phyloP scores from a whole-genome alignment of 1,140 invertebrate genomes.

The Vollenhovia emeryi region DNA sequence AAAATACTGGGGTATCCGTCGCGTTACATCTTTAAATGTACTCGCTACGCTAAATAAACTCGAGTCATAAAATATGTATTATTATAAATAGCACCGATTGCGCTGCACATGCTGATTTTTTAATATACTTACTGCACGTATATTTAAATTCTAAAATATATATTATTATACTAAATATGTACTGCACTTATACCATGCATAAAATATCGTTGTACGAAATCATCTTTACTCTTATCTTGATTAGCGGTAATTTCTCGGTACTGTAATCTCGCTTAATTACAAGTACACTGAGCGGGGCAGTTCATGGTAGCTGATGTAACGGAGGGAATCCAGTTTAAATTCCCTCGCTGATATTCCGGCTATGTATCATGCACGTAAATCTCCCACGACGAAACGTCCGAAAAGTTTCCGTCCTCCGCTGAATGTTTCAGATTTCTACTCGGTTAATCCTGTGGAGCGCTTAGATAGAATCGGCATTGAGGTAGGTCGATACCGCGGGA shows the following conservation, averaged over 20 bases:
- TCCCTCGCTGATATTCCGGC: constrained; percentile 35
- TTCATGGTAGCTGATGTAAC: constrained; percentile 1
- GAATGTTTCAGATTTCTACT: constrained; percentile 55
- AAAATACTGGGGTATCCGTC: not conserved
- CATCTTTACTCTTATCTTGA: not conserved
- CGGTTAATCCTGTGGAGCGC: constrained; percentile 56
- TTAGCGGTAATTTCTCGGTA: not conserved
- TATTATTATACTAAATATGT: not conserved
- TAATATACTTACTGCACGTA: not conserved
- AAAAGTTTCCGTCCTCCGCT: constrained; percentile 39
- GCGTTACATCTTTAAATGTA: too few relatives aligned
- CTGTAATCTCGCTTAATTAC: constrained; percentile 10
- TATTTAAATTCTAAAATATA: not conserved
- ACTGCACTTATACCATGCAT: not conserved
- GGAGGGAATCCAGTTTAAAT: constrained; percentile 25
- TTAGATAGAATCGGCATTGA: constrained; percentile 58
- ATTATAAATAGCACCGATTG: too few relatives aligned
- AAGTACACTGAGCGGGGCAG: not conserved
- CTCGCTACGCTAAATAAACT: too few relatives aligned
- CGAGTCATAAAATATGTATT: too few relatives aligned
- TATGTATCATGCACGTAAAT: constrained; percentile 50
- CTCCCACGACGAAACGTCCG: constrained; percentile 13
- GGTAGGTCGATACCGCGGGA: constrained; percentile 42
- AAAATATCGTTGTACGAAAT: not conserved
- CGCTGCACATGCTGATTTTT: not conserved